phyloP scores from a whole-genome alignment of 2,113 vertebrate genomes.

The western clawed frog (Xenopus tropicalis) region UCB_Xtro_10.0 CM004447.2:120657501-120658000 shows the following conservation, averaged over 20 bases:
- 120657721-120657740: background rate
- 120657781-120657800: too few relatives aligned
- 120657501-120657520: constrained; percentile 38
- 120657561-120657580: constrained; percentile 31
- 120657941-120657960: too few relatives aligned
- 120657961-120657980: too few relatives aligned
- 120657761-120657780: background rate
- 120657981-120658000: too few relatives aligned
- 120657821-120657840: too few relatives aligned
- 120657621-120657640: constrained; percentile 40
- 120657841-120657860: too few relatives aligned
- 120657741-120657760: background rate
- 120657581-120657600: constrained; percentile 27
- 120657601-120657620: constrained; percentile 23
- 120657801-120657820: too few relatives aligned
- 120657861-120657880: too few relatives aligned
- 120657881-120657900: too few relatives aligned
- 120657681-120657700: constrained; percentile 16
- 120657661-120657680: constrained; percentile 28
- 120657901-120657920: too few relatives aligned
- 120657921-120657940: too few relatives aligned
- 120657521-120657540: constrained; percentile 27
- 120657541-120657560: constrained; percentile 42
- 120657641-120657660: constrained; percentile 27
- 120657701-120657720: constrained; percentile 1